Base-by-base conservation (phyloP, 2,888 invertebrate species). In the Tetramorium bicarinatum region DNA sequence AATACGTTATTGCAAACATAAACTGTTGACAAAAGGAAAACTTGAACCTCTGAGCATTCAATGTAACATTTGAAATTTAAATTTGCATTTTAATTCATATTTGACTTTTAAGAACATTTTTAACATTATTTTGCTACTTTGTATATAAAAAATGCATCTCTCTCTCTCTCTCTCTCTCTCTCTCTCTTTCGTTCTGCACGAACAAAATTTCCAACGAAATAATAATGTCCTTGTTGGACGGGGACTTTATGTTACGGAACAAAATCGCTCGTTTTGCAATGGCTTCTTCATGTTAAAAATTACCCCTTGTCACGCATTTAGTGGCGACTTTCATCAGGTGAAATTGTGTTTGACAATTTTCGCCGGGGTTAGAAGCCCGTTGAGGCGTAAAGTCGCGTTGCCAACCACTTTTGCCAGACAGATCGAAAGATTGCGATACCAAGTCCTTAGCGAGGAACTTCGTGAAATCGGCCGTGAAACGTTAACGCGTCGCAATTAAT, bases 271-370 rank as follows among this genome's bases (percentile, higher is more conserved):
- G 67, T 66, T 52, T 52, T 44, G 56, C 34, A 59, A 77, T 41
- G 59, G 34, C 59, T 13, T 47, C 38, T 21, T 59, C 47, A 13
- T 59, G 79, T 79, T 80, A 80, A 80, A 80, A 80, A 80, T 80
- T 80, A 80, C 72, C 47, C 47, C 71, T 47, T 49, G 72, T 38
- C 79, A 72, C 25, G 59, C 72, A 61, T 80, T 80, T 72, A 80
- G 79, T 21, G 47, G 59, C 47, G 59, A 80, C 79, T 80, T 80
- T 72, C 59, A 80, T 80, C 79, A 59, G 72, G 59, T 72, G 72
- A 72, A 80, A 80, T 80, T 80, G 72, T 72, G 79, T 59, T 54
- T 79, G 71, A 79, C 79, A 47, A 79, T 71, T 59, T 77, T 71
- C 44, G 44, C 21, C 25, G 72, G 34, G 72, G 47, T 29, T 72